phyloP scores from a whole-genome alignment of 2,888 invertebrate genomes.

The Chalcosyrphus nemorum region DNA sequence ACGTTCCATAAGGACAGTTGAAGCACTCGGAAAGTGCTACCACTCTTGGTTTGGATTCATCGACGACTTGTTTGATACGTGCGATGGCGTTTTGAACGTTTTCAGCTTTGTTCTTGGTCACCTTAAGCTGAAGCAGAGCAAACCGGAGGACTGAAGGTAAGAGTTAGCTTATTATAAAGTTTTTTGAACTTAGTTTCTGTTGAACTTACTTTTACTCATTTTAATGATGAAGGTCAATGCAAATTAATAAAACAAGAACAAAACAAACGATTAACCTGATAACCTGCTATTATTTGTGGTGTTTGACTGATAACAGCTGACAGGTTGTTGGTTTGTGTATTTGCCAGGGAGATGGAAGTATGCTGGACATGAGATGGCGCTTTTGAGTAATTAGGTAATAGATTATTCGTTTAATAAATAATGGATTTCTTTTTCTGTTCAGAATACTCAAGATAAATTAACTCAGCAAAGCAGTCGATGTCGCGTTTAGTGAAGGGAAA shows the following conservation, averaged over 20 bases:
- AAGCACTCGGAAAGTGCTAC: constrained; percentile 94
- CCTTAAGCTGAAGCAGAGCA: constrained; percentile 92
- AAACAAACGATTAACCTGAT: not conserved
- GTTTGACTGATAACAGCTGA: too few species aligned
- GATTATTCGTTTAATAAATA: too few species aligned
- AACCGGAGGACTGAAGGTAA: constrained; percentile 81
- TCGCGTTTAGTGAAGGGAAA: too few species aligned
- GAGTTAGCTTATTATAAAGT: not conserved
- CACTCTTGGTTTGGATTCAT: constrained; percentile 85
- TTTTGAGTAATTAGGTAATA: too few species aligned
- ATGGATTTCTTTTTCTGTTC: too few species aligned
- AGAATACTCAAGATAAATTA: too few species aligned
- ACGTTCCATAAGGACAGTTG: constrained; percentile 96
- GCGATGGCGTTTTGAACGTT: constrained; percentile 89
- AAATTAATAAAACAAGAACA: not conserved
- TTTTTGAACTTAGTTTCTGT: not conserved
- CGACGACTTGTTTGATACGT: constrained; percentile 87
- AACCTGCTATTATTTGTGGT: not conserved
- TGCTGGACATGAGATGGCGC: not conserved
- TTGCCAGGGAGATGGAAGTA: too few species aligned
- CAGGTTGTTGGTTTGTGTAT: too few species aligned
- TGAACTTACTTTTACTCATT: constrained; percentile 37
- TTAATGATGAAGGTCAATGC: not conserved
- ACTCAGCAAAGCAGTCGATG: too few species aligned
- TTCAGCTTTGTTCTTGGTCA: constrained; percentile 87